Conservation (phyloP, 2,113 vertebrate species). For the Ahaetulla prasina region DNA sequence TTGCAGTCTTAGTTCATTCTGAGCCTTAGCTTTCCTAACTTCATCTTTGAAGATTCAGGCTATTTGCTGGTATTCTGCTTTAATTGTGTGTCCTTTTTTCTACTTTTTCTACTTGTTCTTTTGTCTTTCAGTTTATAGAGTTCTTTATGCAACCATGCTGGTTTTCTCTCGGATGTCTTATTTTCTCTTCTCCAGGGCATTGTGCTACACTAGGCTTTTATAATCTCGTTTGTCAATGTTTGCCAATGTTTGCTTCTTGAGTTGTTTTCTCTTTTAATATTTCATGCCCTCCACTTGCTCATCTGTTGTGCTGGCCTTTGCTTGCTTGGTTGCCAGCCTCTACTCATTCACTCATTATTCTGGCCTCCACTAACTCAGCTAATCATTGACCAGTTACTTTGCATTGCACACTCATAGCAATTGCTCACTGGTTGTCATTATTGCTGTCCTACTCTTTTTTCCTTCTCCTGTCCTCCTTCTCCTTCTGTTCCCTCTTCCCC, state of each 20-base stretch:
- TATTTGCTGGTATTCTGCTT: background rate
- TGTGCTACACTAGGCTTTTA: background rate
- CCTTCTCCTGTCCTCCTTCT: background rate
- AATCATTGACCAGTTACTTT: background rate
- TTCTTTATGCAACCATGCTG: background rate
- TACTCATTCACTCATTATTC: background rate
- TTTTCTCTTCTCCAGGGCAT: background rate
- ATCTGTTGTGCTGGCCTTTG: background rate
- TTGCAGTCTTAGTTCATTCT: background rate
- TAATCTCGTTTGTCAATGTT: background rate
- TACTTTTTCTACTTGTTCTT: background rate
- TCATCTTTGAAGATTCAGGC: background rate
- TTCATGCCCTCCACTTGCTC: background rate
- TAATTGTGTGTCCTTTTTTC: background rate
- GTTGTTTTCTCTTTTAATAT: background rate
- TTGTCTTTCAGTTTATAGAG: background rate
- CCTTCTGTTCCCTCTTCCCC: background rate
- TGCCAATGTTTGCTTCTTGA: background rate
- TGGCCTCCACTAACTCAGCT: background rate
- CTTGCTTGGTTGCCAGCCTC: background rate
- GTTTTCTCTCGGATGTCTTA: background rate
- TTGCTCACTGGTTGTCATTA: background rate
- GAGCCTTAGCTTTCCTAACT: background rate
- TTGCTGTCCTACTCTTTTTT: background rate
- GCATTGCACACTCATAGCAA: background rate